Evolutionary conservation across 2,113 vertebrate species (phyloP).

Genomic region (Sterrhoptilus dennistouni): DNA sequence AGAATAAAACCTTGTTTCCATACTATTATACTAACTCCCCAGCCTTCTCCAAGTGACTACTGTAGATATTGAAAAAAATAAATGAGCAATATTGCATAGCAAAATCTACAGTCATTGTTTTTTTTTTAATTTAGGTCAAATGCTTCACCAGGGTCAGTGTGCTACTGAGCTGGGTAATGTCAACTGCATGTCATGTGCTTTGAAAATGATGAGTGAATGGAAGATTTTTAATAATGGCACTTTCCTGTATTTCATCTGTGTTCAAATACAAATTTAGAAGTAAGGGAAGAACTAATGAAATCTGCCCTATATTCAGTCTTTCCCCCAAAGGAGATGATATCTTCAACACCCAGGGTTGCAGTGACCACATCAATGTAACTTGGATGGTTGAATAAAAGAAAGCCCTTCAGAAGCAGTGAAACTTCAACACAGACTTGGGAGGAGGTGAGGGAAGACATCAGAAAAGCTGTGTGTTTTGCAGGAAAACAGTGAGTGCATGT

Average conservation of each 20-base stretch:
- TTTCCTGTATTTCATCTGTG: background rate
- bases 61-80: background rate
- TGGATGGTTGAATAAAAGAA: background rate
- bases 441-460: background rate
- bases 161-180: background rate
- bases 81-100: background rate
- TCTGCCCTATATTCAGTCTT: background rate
- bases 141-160: background rate
- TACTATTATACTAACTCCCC: background rate
- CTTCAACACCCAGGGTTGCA: background rate
- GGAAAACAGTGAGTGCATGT: rapidly evolving
- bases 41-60: background rate
- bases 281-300: background rate
- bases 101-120: background rate
- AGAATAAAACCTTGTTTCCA: background rate
- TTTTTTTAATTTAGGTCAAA: background rate
- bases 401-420: background rate
- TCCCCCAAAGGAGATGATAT: background rate
- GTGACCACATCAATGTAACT: background rate
- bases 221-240: background rate
- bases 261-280: background rate
- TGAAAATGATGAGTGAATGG: background rate
- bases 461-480: background rate
- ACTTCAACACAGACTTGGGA: no score
- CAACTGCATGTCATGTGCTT: background rate